These are phyloP conservation scores for Drosophila kohkoa DNA, from an alignment of 1,140 invertebrate species.

Conservation along the genomic window DNA sequence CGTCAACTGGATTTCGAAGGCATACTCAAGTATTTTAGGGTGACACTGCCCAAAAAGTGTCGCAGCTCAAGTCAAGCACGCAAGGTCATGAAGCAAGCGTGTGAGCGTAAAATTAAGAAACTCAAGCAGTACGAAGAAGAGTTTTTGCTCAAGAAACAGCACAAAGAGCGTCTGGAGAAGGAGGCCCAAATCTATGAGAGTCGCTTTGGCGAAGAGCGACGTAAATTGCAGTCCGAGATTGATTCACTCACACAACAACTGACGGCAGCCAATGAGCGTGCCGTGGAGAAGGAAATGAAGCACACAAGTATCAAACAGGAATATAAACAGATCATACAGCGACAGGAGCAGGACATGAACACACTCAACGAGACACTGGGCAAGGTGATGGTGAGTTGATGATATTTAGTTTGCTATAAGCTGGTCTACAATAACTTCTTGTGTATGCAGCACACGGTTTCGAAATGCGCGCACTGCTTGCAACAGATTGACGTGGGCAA, in stretches of 20 bases:
- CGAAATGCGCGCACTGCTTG: conserved; percentile 87
- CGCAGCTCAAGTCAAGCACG: conserved; percentile 95
- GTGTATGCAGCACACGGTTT: conserved; percentile 85
- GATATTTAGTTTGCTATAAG: not conserved
- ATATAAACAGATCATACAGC: conserved; percentile 96
- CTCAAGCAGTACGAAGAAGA: conserved; percentile 98
- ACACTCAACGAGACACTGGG: conserved; percentile 87
- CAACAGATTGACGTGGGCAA: conserved; percentile 71
- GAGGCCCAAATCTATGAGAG: conserved; percentile 85
- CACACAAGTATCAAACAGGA: conserved; percentile 93
- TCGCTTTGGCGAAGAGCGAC: conserved; percentile 91
- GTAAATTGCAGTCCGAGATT: conserved; percentile 91
- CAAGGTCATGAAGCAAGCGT: conserved; percentile 95
- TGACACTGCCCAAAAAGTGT: conserved; percentile 98
- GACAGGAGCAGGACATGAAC: conserved; percentile 94
- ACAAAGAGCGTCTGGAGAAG: conserved; percentile 92
- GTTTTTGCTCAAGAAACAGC: conserved; percentile 92
- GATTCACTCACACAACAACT: conserved; percentile 93
- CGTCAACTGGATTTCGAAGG: conserved; percentile 98
- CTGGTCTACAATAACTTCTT: not conserved
- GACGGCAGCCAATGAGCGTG: conserved; percentile 89
- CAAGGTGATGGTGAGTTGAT: conserved; percentile 86
- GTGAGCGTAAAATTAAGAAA: conserved; percentile 96
- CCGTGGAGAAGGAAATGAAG: conserved; percentile 90
- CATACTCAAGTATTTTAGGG: conserved; percentile 97